A percentile compares a stretch with the other conserved stretches of the same genome.
Conservation (phyloP, 2,888 invertebrate genomes). For the Nymphalis polychloros region DNA sequence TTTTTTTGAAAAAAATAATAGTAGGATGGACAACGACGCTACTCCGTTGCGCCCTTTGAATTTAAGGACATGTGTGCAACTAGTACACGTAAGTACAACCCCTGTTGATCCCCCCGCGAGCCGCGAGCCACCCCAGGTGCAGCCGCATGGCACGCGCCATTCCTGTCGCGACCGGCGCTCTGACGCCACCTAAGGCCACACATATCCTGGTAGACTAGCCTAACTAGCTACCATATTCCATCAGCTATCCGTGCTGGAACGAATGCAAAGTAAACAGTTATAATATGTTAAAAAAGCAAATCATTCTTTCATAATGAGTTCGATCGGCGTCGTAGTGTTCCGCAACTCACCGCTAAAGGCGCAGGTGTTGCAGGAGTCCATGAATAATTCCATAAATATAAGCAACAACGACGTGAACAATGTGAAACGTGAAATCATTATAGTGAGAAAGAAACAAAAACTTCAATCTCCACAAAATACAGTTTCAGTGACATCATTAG, state of each 20-base stretch:
- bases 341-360: constrained; percentile 82
- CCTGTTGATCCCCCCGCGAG: constrained; percentile 77
- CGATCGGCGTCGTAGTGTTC: constrained; percentile 82
- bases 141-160: constrained; percentile 79
- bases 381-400: constrained; percentile 82
- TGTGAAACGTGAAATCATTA: constrained; percentile 76
- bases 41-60: constrained; percentile 74
- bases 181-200: constrained; percentile 66
- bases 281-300: constrained; percentile 69
- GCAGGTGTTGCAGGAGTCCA: constrained; percentile 85
- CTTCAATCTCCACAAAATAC: constrained; percentile 62
- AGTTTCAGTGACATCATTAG: constrained; percentile 72
- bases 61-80: constrained; percentile 80
- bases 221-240: constrained; percentile 55
- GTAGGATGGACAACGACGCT: constrained; percentile 51
- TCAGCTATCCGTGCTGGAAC: constrained; percentile 50
- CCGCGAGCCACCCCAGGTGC: constrained; percentile 74
- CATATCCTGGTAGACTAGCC: constrained; percentile 50
- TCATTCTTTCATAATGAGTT: constrained; percentile 75
- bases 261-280: constrained; percentile 58
- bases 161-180: constrained; percentile 75
- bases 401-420: constrained; percentile 67
- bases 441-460: constrained; percentile 78
- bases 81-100: constrained; percentile 80
- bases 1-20: constrained; percentile 14